Percentiles rank a stretch among this genome's conserved stretches.
Evolutionary conservation across 2,797 vertebrate species (phyloP).

Genomic region (Rhynchonycteris naso): DNA sequence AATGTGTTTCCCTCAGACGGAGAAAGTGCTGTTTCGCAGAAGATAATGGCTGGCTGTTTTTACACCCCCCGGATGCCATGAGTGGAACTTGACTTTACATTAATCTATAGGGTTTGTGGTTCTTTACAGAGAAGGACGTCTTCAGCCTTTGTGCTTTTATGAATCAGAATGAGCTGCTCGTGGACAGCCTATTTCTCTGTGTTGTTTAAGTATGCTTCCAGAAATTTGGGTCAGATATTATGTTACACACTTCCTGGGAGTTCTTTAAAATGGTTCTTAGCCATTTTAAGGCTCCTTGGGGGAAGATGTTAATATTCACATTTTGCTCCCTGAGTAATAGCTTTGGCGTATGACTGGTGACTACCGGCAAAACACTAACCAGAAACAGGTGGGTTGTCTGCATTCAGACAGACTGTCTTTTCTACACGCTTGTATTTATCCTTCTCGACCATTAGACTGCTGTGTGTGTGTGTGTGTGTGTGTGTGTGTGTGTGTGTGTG

Average conservation of each 20-base stretch:
- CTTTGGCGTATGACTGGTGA: not conserved
- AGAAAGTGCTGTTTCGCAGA: not conserved
- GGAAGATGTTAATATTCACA: not conserved
- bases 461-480: not conserved
- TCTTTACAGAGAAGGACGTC: not conserved
- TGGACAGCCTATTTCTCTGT: too few relatives aligned
- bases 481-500: too few relatives aligned
- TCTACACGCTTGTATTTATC: not conserved
- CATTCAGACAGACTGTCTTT: not conserved
- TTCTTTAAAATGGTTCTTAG: conserved; percentile 5
- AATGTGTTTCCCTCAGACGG: not conserved
- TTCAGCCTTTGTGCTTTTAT: not conserved
- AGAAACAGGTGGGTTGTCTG: not conserved
- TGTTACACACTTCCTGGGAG: not conserved
- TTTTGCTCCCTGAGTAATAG: not conserved
- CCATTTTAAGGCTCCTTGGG: not conserved
- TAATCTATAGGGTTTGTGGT: not conserved
- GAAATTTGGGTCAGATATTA: not conserved
- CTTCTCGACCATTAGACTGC: not conserved
- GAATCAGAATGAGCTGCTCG: not conserved
- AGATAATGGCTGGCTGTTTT: not conserved
- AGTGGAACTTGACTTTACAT: not conserved
- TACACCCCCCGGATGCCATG: not conserved
- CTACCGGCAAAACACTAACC: not conserved
- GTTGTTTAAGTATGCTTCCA: not conserved